phyloP scores from a whole-genome alignment of 2,888 invertebrate species.

The Psococerastis gibbosa region DNA sequence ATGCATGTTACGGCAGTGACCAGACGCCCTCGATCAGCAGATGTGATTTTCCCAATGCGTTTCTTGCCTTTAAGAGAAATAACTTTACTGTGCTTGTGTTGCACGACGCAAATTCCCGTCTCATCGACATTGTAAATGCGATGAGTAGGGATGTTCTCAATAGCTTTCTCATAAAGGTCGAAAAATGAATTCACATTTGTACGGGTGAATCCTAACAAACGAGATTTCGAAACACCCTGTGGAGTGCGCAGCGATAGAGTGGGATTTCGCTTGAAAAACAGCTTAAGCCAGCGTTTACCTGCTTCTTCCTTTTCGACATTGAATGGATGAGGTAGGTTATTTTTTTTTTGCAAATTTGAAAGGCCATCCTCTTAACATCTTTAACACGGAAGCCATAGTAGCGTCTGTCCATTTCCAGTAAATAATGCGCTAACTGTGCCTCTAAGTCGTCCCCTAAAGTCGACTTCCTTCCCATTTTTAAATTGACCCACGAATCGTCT shows the following conservation, averaged over 20 bases:
- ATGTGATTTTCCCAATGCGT: slow-evolving; percentile 21
- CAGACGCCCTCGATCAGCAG: slow-evolving; percentile 22
- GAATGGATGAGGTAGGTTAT: slow-evolving; percentile 16
- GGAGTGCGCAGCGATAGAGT: slow-evolving; percentile 14
- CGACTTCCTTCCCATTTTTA: slow-evolving; percentile 11
- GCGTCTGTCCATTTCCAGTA: slow-evolving; percentile 13
- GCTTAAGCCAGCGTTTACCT: slow-evolving; percentile 15
- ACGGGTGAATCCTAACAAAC: slow-evolving; percentile 15
- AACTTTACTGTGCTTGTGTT: slow-evolving; percentile 19
- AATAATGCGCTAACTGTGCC: slow-evolving; percentile 13
- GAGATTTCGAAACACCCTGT: slow-evolving; percentile 13
- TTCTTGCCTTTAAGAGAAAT: slow-evolving; percentile 21
- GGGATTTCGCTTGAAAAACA: slow-evolving; percentile 15
- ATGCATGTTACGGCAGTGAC: slow-evolving; percentile 20
- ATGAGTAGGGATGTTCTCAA: slow-evolving; percentile 18
- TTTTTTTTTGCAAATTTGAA: slow-evolving; percentile 13
- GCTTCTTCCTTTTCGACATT: slow-evolving; percentile 8
- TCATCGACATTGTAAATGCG: slow-evolving; percentile 23
- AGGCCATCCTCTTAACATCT: slow-evolving; percentile 15
- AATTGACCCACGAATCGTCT: no score
- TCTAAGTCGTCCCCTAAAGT: slow-evolving; percentile 12
- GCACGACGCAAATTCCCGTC: slow-evolving; percentile 22
- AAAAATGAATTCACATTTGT: slow-evolving; percentile 15
- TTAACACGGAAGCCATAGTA: slow-evolving; percentile 13
- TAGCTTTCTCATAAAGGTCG: slow-evolving; percentile 11